Evolutionary conservation across 2,888 invertebrate genomes (phyloP).

Genomic region (Papilio elwesi): DNA sequence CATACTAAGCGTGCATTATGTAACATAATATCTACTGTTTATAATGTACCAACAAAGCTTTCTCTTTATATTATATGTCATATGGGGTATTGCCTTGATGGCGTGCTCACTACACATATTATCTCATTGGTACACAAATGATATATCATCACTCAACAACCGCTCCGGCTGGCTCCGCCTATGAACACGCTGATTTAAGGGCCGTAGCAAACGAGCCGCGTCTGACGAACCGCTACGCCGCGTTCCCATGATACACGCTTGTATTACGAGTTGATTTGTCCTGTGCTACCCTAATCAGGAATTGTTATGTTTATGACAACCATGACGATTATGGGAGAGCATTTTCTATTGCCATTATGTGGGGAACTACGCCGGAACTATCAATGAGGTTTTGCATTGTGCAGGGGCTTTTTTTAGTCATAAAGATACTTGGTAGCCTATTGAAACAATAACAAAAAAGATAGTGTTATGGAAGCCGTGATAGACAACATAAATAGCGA

Average conservation of each 20-base stretch:
- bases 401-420: neutral
- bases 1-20: too few relatives aligned
- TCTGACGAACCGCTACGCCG: constrained; percentile 56
- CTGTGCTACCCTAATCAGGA: constrained; percentile 58
- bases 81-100: too few relatives aligned
- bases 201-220: constrained; percentile 49
- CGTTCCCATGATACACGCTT: constrained; percentile 60
- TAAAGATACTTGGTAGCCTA: neutral
- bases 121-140: too few relatives aligned
- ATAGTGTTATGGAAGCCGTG: too few relatives aligned
- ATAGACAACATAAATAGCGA: too few relatives aligned
- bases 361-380: neutral
- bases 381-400: neutral
- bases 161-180: constrained; percentile 34
- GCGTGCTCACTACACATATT: too few relatives aligned
- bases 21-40: too few relatives aligned
- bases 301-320: constrained; percentile 51
- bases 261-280: constrained; percentile 55
- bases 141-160: too few relatives aligned
- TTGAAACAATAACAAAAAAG: neutral
- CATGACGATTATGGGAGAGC: constrained; percentile 45
- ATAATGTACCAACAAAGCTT: too few relatives aligned
- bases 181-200: constrained; percentile 44
- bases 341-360: constrained; percentile 24
- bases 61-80: too few relatives aligned